Base-by-base conservation (phyloP, 1,140 invertebrate species). In the Pseudomyrmex gracilis region DNA sequence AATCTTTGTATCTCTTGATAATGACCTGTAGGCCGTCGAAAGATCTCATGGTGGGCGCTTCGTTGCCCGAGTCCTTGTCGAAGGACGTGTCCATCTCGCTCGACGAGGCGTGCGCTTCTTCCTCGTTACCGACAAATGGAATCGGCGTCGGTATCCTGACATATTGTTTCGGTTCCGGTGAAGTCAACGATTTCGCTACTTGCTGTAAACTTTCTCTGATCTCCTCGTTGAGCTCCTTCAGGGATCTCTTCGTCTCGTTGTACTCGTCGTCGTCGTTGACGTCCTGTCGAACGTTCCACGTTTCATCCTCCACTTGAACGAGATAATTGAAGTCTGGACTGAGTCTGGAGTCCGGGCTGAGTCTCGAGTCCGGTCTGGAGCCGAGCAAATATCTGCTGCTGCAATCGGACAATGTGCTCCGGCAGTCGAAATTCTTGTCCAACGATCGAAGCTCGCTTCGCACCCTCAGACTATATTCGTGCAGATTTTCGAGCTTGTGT, bases 401-500 rank as follows among this genome's bases (percentile, higher is more conserved):
- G 58, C 90, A 93, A n/a, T 93, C 92, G 0, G 93, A 93, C 0
- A 93, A 49, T 0, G 92, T 89, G 13, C 73, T 61, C n/a, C 55
- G 73, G 1, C 63, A 77, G 13, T 89, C 87, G 1, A 89, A 91
- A 63, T 86, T 89, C 17, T 68, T 88, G 22, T 92, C 92, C 66
- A 90, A 78, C 4, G 90, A 91, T 2, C 90, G 88, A 1, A 94
- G 71, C 73, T 94, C 90, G 73, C 89, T 90, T 63, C 91, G 85
- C 12, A 94, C 89, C 61, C 92, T 63, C 58, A 94, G 64, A 71
- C 93, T 93, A 73, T 94, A 94, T 24, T 93, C 93, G 63, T 93
- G 93, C 17, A 94, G 84, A 76, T 94, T 94, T 83, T 94, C 93
- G 71, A 94, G 80, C 64, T 93, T 94, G 49, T 88, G 89, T 76